Percentiles rank a stretch among this genome's conserved stretches.
phyloP scores from a whole-genome alignment of 2,113 vertebrate species.

The Eubucco bourcierii region DNA sequence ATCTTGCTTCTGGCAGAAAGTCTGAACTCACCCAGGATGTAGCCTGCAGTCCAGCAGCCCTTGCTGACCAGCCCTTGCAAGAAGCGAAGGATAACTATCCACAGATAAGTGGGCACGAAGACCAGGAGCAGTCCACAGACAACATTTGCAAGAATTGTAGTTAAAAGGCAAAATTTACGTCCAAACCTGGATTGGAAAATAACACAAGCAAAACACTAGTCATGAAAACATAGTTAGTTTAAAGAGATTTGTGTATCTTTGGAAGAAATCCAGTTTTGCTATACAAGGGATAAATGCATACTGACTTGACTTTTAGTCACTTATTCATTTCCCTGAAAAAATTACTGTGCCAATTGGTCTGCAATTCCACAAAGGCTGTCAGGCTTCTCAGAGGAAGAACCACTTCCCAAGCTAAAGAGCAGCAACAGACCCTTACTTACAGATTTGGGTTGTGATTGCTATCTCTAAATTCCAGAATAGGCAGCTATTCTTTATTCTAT shows the following conservation, averaged over 20 bases:
- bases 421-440: not conserved
- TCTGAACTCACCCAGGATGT: slow-evolving; percentile 77
- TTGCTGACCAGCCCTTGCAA: slow-evolving; percentile 83
- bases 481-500: no score
- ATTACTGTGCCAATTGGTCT: not conserved
- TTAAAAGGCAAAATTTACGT: slow-evolving; percentile 76
- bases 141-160: slow-evolving; percentile 59
- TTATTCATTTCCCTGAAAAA: not conserved
- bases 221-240: not conserved
- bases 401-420: not conserved
- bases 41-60: slow-evolving; percentile 76
- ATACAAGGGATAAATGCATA: not conserved
- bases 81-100: slow-evolving; percentile 75
- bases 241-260: not conserved
- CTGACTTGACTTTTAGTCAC: not conserved
- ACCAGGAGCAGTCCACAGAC: slow-evolving; percentile 73
- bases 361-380: not conserved
- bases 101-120: slow-evolving; percentile 74
- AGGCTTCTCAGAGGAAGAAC: not conserved
- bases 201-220: not conserved
- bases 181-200: slow-evolving; percentile 73
- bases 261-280: not conserved
- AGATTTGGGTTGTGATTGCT: not conserved
- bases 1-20: not conserved
- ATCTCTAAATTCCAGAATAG: not conserved